Conservation (phyloP, 2,113 vertebrate genomes). For the Colossoma macropomum region DNA sequence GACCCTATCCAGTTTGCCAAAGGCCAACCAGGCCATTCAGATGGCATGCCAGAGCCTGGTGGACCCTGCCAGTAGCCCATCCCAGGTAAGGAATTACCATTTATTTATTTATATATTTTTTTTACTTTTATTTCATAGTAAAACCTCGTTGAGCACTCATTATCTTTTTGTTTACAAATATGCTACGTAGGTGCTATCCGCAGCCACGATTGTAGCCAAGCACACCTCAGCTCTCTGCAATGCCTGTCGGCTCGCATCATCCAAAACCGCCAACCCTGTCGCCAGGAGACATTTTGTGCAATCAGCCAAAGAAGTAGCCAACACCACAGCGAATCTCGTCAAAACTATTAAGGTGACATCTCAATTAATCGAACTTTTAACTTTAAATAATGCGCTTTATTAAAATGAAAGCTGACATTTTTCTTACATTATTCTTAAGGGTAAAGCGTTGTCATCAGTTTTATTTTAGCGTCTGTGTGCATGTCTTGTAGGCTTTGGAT, state of each 20-base stretch:
- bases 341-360: constrained; percentile 96
- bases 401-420: not conserved
- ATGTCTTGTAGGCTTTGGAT: constrained; percentile 83
- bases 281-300: constrained; percentile 98
- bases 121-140: not conserved
- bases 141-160: constrained; percentile 4
- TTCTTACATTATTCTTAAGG: not conserved
- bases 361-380: not conserved
- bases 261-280: constrained; percentile 96
- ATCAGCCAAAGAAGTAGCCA: constrained; percentile 98
- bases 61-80: constrained; percentile 93
- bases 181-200: constrained; percentile 88
- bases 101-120: not conserved
- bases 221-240: constrained; percentile 98
- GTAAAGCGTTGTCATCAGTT: not conserved
- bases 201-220: constrained; percentile 97
- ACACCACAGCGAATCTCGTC: constrained; percentile 98
- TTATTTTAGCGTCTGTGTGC: not conserved
- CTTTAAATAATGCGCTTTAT: not conserved
- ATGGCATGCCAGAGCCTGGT: constrained; percentile 98
- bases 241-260: constrained; percentile 95
- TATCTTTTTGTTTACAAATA: constrained; percentile 11
- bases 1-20: constrained; percentile 97
- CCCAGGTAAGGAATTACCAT: constrained; percentile 83
- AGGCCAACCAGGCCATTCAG: constrained; percentile 97